Evolutionary conservation across 2,888 invertebrate genomes (phyloP).

Genomic region (Celastrina argiolus): DNA sequence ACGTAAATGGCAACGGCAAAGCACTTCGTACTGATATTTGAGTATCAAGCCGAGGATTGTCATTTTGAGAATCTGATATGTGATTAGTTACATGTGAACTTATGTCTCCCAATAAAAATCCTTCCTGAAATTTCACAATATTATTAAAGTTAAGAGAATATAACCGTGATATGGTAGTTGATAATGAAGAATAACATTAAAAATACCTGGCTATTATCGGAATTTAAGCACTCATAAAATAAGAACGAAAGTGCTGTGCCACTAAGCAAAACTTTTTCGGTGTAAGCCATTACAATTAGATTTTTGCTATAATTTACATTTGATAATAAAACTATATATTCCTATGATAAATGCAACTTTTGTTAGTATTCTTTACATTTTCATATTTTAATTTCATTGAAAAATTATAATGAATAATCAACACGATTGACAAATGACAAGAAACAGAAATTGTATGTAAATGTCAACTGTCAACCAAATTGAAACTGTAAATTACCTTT

Average conservation of each 20-base stretch:
- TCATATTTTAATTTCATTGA: not conserved
- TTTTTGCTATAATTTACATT: conserved; percentile 12
- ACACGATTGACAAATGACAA: not conserved
- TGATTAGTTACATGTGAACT: conserved; percentile 80
- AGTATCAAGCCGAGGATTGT: conserved; percentile 78
- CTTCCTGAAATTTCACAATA: conserved; percentile 60
- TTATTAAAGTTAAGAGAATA: not conserved
- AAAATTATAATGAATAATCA: not conserved
- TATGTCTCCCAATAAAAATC: conserved; percentile 82
- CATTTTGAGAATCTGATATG: conserved; percentile 82
- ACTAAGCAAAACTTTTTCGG: conserved; percentile 73
- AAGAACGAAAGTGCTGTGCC: conserved; percentile 83
- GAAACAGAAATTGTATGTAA: not conserved
- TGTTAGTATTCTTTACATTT: conserved; percentile 4
- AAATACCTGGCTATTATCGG: conserved; percentile 78
- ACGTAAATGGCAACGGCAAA: conserved; percentile 77
- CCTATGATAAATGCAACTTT: not conserved
- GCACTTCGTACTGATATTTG: conserved; percentile 80
- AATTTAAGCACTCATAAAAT: conserved; percentile 82
- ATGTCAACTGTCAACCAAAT: not conserved
- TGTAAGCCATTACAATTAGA: conserved; percentile 54
- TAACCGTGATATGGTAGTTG: not conserved
- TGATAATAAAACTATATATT: not conserved
- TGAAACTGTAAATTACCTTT: no score
- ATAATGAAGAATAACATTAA: conserved; percentile 25